These are phyloP conservation scores for Achatina immaculata DNA, from an alignment of 1,140 invertebrate genomes.

Conservation along the genomic window DNA sequence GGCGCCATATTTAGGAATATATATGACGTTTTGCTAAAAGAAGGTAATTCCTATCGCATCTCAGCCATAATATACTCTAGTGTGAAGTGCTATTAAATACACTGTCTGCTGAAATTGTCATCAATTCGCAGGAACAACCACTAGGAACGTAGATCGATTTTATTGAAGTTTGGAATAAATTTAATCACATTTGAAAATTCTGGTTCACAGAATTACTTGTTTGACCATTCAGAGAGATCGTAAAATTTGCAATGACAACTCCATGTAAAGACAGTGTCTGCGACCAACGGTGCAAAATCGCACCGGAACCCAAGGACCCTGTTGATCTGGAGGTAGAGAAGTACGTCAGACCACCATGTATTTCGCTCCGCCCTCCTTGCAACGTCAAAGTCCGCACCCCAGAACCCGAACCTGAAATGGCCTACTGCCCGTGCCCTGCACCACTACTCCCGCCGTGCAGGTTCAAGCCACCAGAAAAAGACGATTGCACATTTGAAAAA, in stretches of 20 bases:
- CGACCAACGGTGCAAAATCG: not conserved
- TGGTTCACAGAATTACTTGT: too few species aligned
- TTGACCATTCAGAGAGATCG: too few species aligned
- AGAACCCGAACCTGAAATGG: not conserved
- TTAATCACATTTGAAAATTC: too few species aligned
- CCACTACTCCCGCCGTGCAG: not conserved
- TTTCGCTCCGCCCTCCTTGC: not conserved
- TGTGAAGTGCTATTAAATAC: too few species aligned
- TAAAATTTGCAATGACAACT: not conserved
- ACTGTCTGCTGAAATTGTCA: too few species aligned
- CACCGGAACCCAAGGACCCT: not conserved
- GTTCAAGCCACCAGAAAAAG: not conserved
- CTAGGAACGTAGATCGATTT: too few species aligned
- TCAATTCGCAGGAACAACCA: too few species aligned
- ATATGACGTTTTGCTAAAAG: too few species aligned
- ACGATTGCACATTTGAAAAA: not conserved
- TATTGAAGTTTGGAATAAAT: too few species aligned
- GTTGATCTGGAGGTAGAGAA: not conserved
- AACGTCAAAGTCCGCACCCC: not conserved
- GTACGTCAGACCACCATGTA: not conserved
- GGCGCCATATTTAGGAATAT: too few species aligned
- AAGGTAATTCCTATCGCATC: too few species aligned
- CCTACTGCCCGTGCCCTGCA: not conserved
- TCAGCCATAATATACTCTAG: too few species aligned
- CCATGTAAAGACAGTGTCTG: not conserved